Evolutionary conservation across 2,888 invertebrate genomes (phyloP).

Genomic region (Nomada ferruginata): DNA sequence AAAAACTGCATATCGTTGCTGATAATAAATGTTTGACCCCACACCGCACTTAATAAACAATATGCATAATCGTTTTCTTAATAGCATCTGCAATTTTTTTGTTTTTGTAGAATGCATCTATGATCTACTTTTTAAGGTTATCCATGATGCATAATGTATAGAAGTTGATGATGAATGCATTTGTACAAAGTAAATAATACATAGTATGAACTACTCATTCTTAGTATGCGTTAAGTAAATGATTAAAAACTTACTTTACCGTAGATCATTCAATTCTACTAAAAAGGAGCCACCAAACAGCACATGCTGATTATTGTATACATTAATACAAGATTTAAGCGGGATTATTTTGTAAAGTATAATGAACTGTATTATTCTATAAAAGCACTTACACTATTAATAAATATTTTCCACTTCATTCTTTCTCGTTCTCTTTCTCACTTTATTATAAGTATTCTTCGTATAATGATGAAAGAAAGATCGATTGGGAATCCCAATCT

Average conservation of each 20-base stretch:
- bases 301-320: neutral
- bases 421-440: constrained; percentile 25
- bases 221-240: neutral
- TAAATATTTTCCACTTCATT: constrained; percentile 9
- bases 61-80: constrained; percentile 2
- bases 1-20: neutral
- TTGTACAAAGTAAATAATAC: constrained; percentile 1
- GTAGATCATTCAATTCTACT: neutral
- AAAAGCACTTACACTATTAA: constrained; percentile 42
- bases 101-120: neutral
- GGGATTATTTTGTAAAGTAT: constrained; percentile 12
- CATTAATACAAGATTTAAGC: neutral
- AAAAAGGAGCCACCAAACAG: neutral
- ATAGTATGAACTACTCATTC: neutral
- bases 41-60: neutral
- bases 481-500: neutral
- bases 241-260: neutral
- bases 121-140: constrained; percentile 39
- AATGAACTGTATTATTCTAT: neutral
- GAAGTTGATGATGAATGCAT: neutral
- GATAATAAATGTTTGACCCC: neutral
- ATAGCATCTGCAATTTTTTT: neutral
- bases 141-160: neutral
- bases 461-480: neutral
- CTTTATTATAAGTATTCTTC: neutral